Percentiles rank a stretch among this genome's conserved stretches.
phyloP scores from a whole-genome alignment of 2,113 vertebrate genomes.

The Pseudorasbora parva region DNA sequence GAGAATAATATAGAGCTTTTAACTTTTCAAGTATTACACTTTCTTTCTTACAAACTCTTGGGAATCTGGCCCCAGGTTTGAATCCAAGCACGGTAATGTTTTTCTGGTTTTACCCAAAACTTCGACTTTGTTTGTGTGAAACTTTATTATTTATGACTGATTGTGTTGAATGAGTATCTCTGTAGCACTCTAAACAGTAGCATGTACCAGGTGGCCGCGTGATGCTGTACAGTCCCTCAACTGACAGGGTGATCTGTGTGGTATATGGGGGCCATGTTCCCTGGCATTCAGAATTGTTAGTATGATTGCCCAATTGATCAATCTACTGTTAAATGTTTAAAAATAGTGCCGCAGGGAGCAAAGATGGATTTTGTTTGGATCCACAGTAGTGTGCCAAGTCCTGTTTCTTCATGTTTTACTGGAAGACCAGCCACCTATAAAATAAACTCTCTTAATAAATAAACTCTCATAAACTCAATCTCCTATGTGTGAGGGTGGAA shows the following conservation, averaged over 20 bases:
- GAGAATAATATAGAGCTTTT: no score
- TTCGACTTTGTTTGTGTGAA: conserved; percentile 6
- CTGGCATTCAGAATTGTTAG: conserved; percentile 37
- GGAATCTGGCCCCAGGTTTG: neutral
- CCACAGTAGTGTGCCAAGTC: neutral
- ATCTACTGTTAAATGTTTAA: conserved; percentile 59
- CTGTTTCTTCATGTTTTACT: conserved; percentile 16
- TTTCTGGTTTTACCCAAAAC: neutral
- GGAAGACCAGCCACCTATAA: conserved; percentile 8
- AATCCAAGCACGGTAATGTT: neutral
- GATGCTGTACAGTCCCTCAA: conserved; percentile 34
- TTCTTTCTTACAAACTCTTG: neutral
- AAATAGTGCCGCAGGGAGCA: conserved; percentile 51
- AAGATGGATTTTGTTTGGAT: conserved; percentile 47
- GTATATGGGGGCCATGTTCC: conserved; percentile 29
- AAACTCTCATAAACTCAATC: no score
- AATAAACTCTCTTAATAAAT: neutral
- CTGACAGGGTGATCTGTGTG: conserved; percentile 26
- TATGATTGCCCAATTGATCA: conserved; percentile 59
- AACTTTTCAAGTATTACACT: neutral
- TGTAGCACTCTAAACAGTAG: neutral
- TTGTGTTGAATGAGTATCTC: neutral
- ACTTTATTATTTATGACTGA: conserved; percentile 11
- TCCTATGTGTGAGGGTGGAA: neutral
- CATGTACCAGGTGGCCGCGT: conserved; percentile 2